Conservation (phyloP, 2,113 vertebrate genomes). For the Orycteropus afer region DNA sequence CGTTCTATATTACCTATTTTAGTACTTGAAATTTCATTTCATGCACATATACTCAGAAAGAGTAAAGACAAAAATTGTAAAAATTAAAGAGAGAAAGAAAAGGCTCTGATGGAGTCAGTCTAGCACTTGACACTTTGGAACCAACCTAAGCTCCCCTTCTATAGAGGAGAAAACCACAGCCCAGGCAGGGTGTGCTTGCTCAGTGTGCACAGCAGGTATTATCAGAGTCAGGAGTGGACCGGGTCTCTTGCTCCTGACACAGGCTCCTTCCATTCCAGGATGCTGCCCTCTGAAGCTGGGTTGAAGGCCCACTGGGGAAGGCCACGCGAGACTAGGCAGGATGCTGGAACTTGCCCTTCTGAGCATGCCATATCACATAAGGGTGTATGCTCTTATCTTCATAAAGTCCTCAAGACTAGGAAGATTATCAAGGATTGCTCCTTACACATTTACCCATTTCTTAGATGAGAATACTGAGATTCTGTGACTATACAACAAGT, state of each 20-base stretch:
- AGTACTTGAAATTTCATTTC: not conserved
- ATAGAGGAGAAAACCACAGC: not conserved
- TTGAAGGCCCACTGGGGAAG: not conserved
- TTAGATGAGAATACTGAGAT: not conserved
- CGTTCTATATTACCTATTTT: not conserved
- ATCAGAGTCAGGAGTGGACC: not conserved
- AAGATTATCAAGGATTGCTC: not conserved
- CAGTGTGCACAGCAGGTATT: rapidly evolving
- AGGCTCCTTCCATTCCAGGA: not conserved
- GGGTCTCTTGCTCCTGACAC: not conserved
- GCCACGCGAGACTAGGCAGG: not conserved
- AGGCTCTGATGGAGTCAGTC: not conserved
- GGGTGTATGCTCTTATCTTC: not conserved
- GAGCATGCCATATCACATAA: not conserved
- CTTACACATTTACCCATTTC: not conserved
- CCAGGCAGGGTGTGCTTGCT: not conserved
- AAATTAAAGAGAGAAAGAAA: not conserved
- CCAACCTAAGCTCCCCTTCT: not conserved
- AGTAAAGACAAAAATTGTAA: not conserved
- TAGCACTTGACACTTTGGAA: not conserved
- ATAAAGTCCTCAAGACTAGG: not conserved
- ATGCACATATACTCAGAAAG: not conserved
- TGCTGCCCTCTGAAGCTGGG: not conserved
- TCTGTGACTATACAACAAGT: not conserved
- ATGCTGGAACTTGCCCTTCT: not conserved